These are phyloP conservation scores for Oenanthe melanoleuca DNA, from an alignment of 2,113 vertebrate species.

Conservation along the genomic window DNA sequence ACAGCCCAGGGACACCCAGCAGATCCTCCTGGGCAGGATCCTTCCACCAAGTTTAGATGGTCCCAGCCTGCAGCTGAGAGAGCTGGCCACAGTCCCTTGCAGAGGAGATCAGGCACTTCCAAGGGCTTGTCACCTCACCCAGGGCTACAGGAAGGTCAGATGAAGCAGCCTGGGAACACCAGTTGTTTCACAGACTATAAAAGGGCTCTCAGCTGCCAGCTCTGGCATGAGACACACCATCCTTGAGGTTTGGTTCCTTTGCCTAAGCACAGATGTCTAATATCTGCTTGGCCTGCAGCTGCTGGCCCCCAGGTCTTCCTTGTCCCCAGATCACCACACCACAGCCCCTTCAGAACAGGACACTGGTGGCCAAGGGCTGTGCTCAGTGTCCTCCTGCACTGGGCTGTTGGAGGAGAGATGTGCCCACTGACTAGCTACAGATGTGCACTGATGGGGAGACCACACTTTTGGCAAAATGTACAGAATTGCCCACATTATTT, in stretches of 20 bases:
- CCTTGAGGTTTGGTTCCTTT: not conserved
- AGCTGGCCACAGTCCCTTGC: not conserved
- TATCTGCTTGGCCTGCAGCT: not conserved
- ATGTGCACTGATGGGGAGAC: not conserved
- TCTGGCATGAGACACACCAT: not conserved
- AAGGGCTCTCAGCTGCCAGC: conserved; percentile 19
- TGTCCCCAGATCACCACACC: not conserved
- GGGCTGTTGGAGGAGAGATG: not conserved
- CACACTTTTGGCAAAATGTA: not conserved
- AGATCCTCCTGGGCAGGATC: not conserved
- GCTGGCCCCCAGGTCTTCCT: not conserved
- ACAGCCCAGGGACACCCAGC: not conserved
- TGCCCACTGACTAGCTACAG: not conserved
- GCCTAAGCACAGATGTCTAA: not conserved
- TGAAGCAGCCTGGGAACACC: not conserved
- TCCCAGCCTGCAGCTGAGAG: not conserved
- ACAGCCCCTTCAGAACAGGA: not conserved
- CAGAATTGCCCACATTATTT: not conserved
- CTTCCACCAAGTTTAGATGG: not conserved
- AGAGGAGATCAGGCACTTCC: not conserved
- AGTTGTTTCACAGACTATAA: not conserved
- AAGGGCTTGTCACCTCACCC: not conserved
- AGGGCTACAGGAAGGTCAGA: not conserved
- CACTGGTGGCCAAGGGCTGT: fast-evolving
- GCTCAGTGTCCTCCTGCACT: not conserved